A percentile compares a stretch with the other conserved stretches of the same genome.
Evolutionary conservation across 2,797 vertebrate species (phyloP).

Genomic region (Lepilemur septentrionalis): DNA sequence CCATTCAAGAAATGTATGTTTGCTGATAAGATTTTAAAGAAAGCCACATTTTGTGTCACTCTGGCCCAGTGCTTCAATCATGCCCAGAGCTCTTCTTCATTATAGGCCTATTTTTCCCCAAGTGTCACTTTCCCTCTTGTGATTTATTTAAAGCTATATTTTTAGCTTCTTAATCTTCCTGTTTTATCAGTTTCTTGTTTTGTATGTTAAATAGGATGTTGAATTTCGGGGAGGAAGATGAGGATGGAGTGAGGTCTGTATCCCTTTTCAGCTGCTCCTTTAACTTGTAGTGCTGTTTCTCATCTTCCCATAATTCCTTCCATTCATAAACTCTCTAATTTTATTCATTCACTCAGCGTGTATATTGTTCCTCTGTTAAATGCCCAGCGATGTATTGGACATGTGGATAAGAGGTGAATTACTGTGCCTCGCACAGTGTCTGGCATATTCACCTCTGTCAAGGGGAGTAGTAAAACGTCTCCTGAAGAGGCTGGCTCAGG

Average conservation of each 20-base stretch:
- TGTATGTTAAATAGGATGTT: background rate
- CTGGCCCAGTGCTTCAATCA: background rate
- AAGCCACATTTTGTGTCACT: background rate
- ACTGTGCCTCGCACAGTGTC: background rate
- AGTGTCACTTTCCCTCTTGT: background rate
- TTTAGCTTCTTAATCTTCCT: background rate
- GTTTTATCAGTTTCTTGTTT: constrained; percentile 38
- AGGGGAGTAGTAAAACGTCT: background rate
- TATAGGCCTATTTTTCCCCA: constrained; percentile 24
- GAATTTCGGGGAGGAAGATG: background rate
- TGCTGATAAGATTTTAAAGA: constrained; percentile 63
- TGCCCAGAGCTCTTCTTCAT: constrained; percentile 8
- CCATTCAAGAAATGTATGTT: constrained; percentile 38
- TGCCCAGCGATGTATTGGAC: background rate
- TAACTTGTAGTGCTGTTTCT: background rate
- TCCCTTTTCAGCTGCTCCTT: background rate
- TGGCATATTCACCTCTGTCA: background rate
- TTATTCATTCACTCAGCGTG: background rate
- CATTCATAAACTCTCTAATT: background rate
- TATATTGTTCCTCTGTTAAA: background rate
- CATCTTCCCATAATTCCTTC: background rate
- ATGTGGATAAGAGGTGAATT: background rate
- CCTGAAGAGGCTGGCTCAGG: background rate
- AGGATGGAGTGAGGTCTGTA: background rate
- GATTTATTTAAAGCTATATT: constrained; percentile 43